Base-by-base conservation (phyloP, 2,797 vertebrate genomes). In the Syndactyla subalaris region DNA sequence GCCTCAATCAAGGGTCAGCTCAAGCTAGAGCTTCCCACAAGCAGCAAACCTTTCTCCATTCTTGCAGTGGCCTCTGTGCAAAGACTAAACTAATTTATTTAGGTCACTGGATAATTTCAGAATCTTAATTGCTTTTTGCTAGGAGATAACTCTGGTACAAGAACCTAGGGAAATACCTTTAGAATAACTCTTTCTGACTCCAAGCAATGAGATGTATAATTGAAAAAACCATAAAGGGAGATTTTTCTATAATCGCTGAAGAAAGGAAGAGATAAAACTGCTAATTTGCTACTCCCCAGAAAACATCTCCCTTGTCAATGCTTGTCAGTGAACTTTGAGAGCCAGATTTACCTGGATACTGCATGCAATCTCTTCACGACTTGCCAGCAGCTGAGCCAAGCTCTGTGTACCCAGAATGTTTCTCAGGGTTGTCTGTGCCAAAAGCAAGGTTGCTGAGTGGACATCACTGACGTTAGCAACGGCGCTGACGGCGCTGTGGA, bases 381-480 rank as follows among this genome's bases (percentile, higher is more conserved):
- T 98, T 2, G 99, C 99, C 71, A 99, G 98, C 96, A 99, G 99
- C 98, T 99, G 98, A 6, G 99, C 91, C 93, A 99, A 98, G 96
- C 98, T 99, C 97, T 99, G 99, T 67, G 98, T 99, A 7, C 99
- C 98, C 96, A 99, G 97, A 9, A 99, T 96, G 0, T 99, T 99
- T 96, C 99, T 98, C 95, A 99, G 96, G 11, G 99, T 98, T 81
- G 99, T 99, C 91, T 99, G 99, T 54, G 99, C 98, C 97, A 99
- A 79, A 32, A 99, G 98, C 14, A 98, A 98, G 12, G 99, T 99
- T 0, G 98, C 99, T 0, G 98, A 98, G 54, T 99, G 98, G 0
- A 99, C 99, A 6, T 99, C 99, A 30, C 98, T 98, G 98, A 99
- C 97, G 24, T 99, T 99, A 10, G 98, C 99, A 19, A 99, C 98